These are phyloP conservation scores for Trachymyrmex septentrionalis DNA, from an alignment of 1,140 invertebrate genomes.

Conservation along the genomic window DNA sequence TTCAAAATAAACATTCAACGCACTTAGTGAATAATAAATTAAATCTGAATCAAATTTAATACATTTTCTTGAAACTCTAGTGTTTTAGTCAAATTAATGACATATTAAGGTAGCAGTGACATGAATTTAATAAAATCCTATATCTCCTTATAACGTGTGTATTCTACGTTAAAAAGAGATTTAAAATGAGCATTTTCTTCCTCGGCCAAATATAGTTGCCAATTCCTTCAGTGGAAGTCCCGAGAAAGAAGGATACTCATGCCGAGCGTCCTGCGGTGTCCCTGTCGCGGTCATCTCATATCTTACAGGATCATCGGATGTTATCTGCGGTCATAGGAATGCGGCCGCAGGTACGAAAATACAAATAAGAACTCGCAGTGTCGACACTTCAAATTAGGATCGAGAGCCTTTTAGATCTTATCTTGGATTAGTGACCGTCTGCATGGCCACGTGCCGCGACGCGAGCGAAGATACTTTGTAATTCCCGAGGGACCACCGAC, in stretches of 20 bases:
- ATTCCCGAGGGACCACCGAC: conserved; percentile 47
- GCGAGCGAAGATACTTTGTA: conserved; percentile 47
- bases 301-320: conserved; percentile 69
- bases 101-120: too few species aligned
- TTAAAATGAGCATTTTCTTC: not conserved
- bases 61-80: too few species aligned
- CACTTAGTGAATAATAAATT: too few species aligned
- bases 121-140: too few species aligned
- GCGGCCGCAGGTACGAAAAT: conserved; percentile 74
- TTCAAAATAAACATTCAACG: too few species aligned
- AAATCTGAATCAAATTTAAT: too few species aligned
- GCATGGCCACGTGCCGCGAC: conserved; percentile 68
- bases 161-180: not conserved
- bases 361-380: conserved; percentile 75
- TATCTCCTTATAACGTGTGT: not conserved
- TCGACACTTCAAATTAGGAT: conserved; percentile 76
- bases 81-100: too few species aligned
- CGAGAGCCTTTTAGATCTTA: conserved; percentile 75
- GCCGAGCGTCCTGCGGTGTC: conserved; percentile 47
- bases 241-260: not conserved
- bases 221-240: conserved; percentile 1
- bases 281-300: conserved; percentile 42
- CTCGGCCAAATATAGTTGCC: not conserved
- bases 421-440: conserved; percentile 68
- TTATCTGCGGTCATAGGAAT: conserved; percentile 75